A percentile compares a stretch with the other conserved stretches of the same genome.
Evolutionary conservation across 2,113 vertebrate genomes (phyloP).

Genomic region (Sylvietta virens): DNA sequence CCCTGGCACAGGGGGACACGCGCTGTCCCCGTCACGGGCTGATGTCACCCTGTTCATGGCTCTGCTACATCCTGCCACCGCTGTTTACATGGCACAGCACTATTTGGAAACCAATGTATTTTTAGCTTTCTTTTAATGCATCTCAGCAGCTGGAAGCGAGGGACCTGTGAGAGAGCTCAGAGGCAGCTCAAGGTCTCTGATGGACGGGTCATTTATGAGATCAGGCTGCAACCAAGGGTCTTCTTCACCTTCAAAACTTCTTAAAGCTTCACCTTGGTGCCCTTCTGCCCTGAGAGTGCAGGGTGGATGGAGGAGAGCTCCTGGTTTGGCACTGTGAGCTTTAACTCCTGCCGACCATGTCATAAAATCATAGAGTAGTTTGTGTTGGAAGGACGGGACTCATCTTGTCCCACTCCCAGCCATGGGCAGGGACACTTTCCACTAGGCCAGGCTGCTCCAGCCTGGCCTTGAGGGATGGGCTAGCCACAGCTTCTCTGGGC

Average conservation of each 20-base stretch:
- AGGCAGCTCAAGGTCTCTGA: background rate
- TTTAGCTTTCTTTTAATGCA: conserved; percentile 34
- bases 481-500: background rate
- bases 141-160: conserved; percentile 18
- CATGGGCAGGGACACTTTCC: background rate
- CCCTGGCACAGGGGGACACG: fast-evolving
- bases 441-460: background rate
- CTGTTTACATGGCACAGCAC: conserved; percentile 18
- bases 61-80: background rate
- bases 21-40: background rate
- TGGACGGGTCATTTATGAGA: fast-evolving
- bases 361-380: background rate
- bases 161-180: background rate
- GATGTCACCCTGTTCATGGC: background rate
- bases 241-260: background rate
- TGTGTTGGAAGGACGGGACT: background rate
- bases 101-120: conserved; percentile 17
- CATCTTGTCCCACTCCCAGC: background rate
- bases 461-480: background rate
- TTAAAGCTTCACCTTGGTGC: background rate
- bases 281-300: background rate
- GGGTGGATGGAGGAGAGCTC: background rate
- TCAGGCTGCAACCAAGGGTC: background rate
- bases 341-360: fast-evolving
- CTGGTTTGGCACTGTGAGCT: background rate